Base-by-base conservation (phyloP, 2,888 invertebrate genomes). In the Apantesis nais region DNA sequence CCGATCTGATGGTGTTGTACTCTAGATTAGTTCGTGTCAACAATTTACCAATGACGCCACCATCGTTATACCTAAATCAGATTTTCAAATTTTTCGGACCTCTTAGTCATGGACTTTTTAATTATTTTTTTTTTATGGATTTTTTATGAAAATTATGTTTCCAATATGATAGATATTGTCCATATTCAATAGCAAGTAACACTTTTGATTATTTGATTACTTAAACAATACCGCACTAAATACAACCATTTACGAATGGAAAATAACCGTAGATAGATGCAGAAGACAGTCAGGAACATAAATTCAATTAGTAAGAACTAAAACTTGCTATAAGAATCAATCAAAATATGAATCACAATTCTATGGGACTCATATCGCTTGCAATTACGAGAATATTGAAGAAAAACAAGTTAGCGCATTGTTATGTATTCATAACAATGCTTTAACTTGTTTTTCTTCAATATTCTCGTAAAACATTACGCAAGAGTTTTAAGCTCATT, bases 361-460 rank as follows among this genome's bases (percentile, higher is more conserved):
- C 31, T 22, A 34, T 64, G 37, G 66, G 16, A 14, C 66, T 62
- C 67, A 66, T 31, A 65, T 65, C 44, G 29, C 48, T 58, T 68
- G 67, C 62, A 71, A 67, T 62, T 67, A 73, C 58, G 37, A 66
- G 68, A 65, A 75, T 67, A 70, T 69, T 0, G 25, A 16, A 62
- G 55, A 68, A 68, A 55, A 74, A 67, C 66, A 70, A 64, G 58
- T n/a, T 62, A 16, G n/a, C n/a, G n/a, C n/a, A n/a, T n/a, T n/a
- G n/a, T n/a, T n/a, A n/a, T n/a, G n/a, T n/a, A n/a, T n/a, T n/a
- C n/a, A n/a, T n/a, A n/a, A n/a, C n/a, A n/a, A n/a, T n/a, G n/a
- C n/a, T n/a, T n/a, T 16, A 62, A n/a, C 58, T 64, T 70, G 66
- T 67, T 74, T 55, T 68, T 68, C 55, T 62, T 16, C 25, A 0